A percentile compares a stretch with the other conserved stretches of the same genome.
Evolutionary conservation across 2,888 invertebrate genomes (phyloP).

Genomic region (Cryptus viduatorius): DNA sequence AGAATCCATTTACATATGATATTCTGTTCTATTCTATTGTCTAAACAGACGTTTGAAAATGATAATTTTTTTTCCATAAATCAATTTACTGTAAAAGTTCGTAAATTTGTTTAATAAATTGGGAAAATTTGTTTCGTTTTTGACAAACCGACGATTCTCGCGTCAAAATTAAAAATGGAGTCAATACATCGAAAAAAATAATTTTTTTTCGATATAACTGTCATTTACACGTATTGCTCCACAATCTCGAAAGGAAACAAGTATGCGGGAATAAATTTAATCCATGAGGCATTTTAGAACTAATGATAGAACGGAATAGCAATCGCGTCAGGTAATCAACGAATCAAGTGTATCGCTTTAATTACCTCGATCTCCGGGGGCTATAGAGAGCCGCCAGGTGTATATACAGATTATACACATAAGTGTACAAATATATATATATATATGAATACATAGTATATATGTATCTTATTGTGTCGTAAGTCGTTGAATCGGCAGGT

Average conservation of each 20-base stretch:
- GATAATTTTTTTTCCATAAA: too few species aligned
- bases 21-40: too few species aligned
- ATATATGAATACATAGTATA: neutral
- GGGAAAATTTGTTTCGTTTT: too few species aligned
- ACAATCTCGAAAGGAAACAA: neutral
- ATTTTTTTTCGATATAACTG: neutral
- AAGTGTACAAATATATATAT: neutral
- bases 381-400: neutral
- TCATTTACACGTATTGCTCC: neutral
- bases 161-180: too few species aligned
- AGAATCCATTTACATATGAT: too few species aligned
- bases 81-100: too few species aligned
- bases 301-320: neutral
- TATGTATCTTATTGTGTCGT: neutral
- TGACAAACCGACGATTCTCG: too few species aligned
- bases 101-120: too few species aligned
- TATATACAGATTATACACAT: neutral
- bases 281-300: neutral
- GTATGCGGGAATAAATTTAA: neutral
- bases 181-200: neutral
- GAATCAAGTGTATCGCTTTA: slow-evolving; percentile 14
- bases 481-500: slow-evolving; percentile 21
- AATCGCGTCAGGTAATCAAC: slow-evolving; percentile 24
- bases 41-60: too few species aligned
- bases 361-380: slow-evolving; percentile 1